Evolutionary conservation across 2,113 vertebrate genomes (phyloP), one percentile per base, ranked within the genome.

Genomic region (Promerops cafer): DNA sequence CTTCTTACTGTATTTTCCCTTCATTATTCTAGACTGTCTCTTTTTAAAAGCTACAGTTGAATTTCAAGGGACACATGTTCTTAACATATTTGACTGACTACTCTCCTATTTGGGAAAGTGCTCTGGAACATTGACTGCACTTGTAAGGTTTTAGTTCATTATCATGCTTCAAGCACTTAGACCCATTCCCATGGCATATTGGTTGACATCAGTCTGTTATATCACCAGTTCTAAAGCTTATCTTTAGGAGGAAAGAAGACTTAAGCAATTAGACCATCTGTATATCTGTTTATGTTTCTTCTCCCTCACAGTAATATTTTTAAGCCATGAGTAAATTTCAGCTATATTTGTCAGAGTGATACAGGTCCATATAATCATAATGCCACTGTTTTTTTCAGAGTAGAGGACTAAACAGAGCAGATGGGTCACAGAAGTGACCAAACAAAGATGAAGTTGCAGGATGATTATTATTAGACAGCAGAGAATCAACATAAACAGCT

Each of bases 111-210:
- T 92, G 88, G 66, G 57, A 89, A 95, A 59, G 85, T 83, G 81
- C 74, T 97, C 87, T 90, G 92, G 77, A 96, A 89, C 49, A 84
- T 13, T 95, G 87, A 89, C 71, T 93, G 20, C 33, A 42, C 78
- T 96, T 88, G 60, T 37, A 68, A 52, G 82, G 31, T 11, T 91
- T 91, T 49, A 80, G 82, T 40, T 70, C 61, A 82, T 94, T 95
- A 45, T 15, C 28, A 11, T 83, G 63, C 78, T 90, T 87, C 61
- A 57, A 93, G 78, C 75, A 65, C 45, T 56, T 57, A 69, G 82
- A 59, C 53, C 49, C 54, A 54, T 76, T 89, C 75, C 81, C 53
- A 27, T 49, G 68, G 66, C 68, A 39, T 26, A 33, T 18, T 54
- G 78, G 18, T 69, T 8, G 23, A 31, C 57, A 77, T 89, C 77